A percentile compares a stretch with the other conserved stretches of the same genome.
Evolutionary conservation across 2,888 invertebrate species (phyloP).

Genomic region (Mechanitis messenoides): DNA sequence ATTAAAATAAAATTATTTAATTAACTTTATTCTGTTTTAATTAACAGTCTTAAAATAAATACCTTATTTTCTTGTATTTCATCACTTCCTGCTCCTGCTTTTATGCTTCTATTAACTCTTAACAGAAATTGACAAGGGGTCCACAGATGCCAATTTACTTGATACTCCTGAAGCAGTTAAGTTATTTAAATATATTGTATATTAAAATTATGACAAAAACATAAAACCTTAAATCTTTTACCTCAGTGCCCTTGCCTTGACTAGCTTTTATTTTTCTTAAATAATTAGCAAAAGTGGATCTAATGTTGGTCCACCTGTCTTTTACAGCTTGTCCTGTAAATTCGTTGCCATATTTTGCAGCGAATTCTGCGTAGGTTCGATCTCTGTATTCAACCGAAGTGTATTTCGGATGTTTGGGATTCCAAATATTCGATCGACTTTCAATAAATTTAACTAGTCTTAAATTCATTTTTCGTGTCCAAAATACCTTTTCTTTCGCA

Average conservation of each 20-base stretch:
- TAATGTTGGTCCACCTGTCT: slow-evolving; percentile 68
- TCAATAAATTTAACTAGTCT: slow-evolving; percentile 64
- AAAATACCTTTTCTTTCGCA: slow-evolving; percentile 65
- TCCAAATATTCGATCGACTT: slow-evolving; percentile 61
- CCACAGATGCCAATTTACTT: slow-evolving; percentile 69
- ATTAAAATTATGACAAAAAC: too few relatives aligned
- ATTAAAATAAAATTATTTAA: background rate
- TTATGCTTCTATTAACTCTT: slow-evolving; percentile 46
- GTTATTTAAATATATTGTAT: background rate
- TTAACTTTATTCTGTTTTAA: slow-evolving; percentile 3
- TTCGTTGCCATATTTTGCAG: slow-evolving; percentile 56
- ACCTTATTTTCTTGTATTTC: slow-evolving; percentile 26
- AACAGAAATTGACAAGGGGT: slow-evolving; percentile 60
- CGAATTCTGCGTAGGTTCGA: slow-evolving; percentile 61
- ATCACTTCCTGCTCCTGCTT: background rate
- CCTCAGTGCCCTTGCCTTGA: slow-evolving; percentile 40
- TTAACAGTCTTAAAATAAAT: slow-evolving; percentile 11
- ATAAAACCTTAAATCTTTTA: slow-evolving; percentile 21
- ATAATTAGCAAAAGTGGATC: slow-evolving; percentile 65
- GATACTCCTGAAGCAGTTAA: slow-evolving; percentile 47
- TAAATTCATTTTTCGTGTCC: slow-evolving; percentile 67
- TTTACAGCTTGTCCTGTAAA: slow-evolving; percentile 67
- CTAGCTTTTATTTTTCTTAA: slow-evolving; percentile 57
- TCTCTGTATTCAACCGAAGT: slow-evolving; percentile 55
- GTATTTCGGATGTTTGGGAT: slow-evolving; percentile 64